Base-by-base conservation (phyloP, 2,797 vertebrate genomes). In the Ibycter americanus region DNA sequence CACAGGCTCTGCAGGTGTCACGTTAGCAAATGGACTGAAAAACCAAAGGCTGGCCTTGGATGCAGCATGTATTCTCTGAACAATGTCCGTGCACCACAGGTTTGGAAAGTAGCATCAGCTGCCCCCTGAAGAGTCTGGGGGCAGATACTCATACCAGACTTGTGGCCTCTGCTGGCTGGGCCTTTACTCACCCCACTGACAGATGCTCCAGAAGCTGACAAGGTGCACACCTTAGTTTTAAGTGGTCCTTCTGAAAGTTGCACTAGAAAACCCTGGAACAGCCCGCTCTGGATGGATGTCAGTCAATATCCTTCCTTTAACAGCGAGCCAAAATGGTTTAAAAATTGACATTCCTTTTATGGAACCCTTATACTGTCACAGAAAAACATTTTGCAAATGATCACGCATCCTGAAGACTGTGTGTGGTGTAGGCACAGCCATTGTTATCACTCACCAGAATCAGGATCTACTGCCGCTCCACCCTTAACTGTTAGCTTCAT, bases 401-500 rank as follows among this genome's bases (percentile, higher is more conserved):
- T 42, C 58, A 55, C 0, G 0, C 9, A 65, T n/a, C 52, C 71
- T 83, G 40, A 34, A 63, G 36, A 16, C 32, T 17, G 19, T 25
- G n/a, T 44, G 70, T 51, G 65, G 79, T 44, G 9, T 34, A 73
- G 83, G n/a, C 13, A 1, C 34, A 80, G 36, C 27, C 36, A 85
- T 3, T 66, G 40, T 20, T 87, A 77, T 40, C 89, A 88, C 96
- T 93, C 94, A 99, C 99, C 99, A 61, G 99, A 99, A 88, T 99
- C 99, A 42, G 99, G 99, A 90, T 99, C 99, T 46, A 99, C 99
- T 29, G 99, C 99, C 32, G 99, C 99, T 95, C 99, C 99, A 92
- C 99, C 99, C 98, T 99, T 99, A 44, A 99, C 99, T 1, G 99
- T 99, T 77, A 99, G 97, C 79, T 99, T 99, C 99, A 99, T 99